phyloP scores from a whole-genome alignment of 2,797 vertebrate genomes.

The Enteromius afrohamiltoni region DNA sequence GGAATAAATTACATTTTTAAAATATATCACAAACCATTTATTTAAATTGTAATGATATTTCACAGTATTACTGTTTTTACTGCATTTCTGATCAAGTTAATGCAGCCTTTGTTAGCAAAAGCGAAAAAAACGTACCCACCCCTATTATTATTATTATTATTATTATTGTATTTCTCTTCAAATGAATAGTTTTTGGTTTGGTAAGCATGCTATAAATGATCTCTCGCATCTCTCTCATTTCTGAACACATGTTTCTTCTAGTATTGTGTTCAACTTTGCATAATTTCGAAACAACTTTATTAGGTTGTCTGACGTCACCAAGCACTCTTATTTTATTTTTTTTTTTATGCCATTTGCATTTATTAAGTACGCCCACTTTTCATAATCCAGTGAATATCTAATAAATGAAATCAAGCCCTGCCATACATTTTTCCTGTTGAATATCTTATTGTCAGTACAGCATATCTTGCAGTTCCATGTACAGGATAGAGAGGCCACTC shows the following conservation, averaged over 20 bases:
- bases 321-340: not conserved
- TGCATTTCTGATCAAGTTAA: not conserved
- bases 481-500: not conserved
- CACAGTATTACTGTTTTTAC: not conserved
- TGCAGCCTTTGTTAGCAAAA: not conserved
- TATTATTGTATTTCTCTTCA: not conserved
- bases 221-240: not conserved
- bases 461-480: not conserved
- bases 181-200: not conserved
- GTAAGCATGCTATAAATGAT: not conserved
- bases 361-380: not conserved
- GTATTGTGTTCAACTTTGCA: not conserved
- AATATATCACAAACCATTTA: not conserved
- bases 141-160: not conserved
- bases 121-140: not conserved
- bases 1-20: not conserved
- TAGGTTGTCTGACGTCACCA: constrained; percentile 9
- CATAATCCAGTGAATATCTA: constrained; percentile 10
- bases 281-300: not conserved
- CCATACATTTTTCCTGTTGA: not conserved
- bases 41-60: not conserved
- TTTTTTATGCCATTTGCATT: not conserved
- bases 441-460: not conserved
- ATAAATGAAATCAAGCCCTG: constrained; percentile 9
- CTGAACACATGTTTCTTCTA: not conserved